Conservation (phyloP, 2,113 vertebrate genomes). For the Dasyornis broadbenti region DNA sequence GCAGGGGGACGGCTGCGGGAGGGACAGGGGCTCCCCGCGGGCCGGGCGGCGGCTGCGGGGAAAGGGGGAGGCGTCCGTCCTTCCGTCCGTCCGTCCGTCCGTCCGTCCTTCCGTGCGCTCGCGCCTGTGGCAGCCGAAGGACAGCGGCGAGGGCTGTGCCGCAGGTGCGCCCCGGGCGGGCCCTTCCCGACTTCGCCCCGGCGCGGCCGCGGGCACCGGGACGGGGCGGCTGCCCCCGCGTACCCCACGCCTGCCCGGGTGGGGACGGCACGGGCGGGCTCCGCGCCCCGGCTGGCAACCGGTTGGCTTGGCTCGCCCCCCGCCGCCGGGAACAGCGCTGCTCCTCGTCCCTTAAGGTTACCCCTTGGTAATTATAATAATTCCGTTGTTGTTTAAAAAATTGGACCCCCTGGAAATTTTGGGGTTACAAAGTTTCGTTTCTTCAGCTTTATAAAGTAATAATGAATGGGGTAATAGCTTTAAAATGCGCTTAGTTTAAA, state of each 20-base stretch:
- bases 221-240: not conserved
- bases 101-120: not conserved
- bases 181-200: no score
- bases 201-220: not conserved
- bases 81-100: not conserved
- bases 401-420: not conserved
- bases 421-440: not conserved
- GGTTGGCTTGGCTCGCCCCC: not conserved
- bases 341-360: not conserved
- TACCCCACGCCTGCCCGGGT: not conserved
- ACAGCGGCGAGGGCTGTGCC: not conserved
- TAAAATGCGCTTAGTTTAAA: not conserved
- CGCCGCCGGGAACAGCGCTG: not conserved
- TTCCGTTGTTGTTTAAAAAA: not conserved
- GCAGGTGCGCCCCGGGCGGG: not conserved
- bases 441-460: not conserved
- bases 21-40: not conserved
- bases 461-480: not conserved
- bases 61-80: not conserved
- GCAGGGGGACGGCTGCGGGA: not conserved
- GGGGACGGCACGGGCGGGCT: not conserved
- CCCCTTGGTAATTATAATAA: no score
- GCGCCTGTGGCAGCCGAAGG: not conserved
- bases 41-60: not conserved
- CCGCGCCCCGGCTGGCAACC: not conserved